Base-by-base conservation (phyloP, 2,797 vertebrate species). In the Ptychobarbus kaznakovi region DNA sequence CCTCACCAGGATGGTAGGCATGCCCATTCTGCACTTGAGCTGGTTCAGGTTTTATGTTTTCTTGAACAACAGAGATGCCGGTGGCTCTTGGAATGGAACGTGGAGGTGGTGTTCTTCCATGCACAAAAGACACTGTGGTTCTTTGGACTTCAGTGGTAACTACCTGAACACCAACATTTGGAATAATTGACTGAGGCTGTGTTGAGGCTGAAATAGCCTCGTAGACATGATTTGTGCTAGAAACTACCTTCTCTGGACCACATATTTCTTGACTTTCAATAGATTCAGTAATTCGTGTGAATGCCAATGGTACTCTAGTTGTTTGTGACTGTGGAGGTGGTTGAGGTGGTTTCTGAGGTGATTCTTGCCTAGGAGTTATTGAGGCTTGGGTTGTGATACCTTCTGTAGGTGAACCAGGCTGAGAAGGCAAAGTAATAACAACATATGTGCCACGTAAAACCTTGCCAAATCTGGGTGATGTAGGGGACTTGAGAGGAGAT, bases 351-450 rank as follows among this genome's bases (percentile, higher is more conserved):
- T 91, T 95, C 86, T 90, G 91, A 87, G 95, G 92, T 89, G 94
- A 94, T 89, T 92, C 93, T 86, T 93, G 93, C 63, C 95, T 94
- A 93, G 96, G 96, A 90, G 93, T 96, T 16, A 93, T 96, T 82
- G 96, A 93, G 90, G 96, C 96, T 91, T 97, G 96, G 89, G 95
- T 96, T 90, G 92, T 93, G 88, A 97, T 86, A 90, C 91, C 91
- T 77, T 99, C 97, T 78, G 97, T 97, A 82, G 98, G 98, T 91
- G 98, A 99, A 89, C 96, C 97, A 63, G 98, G 98, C 90, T 99
- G 97, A 88, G 98, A 99, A 88, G 99, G 99, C 89, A 99, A 93
- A 16, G 99, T 99, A 89, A 99, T 99, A 86, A 99, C 98, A 87
- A 99, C 99, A 49, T 99, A 99, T 1, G 98, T 99, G 93, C 98